Percentiles rank a stretch among this genome's conserved stretches.
These are phyloP conservation scores for Semicossyphus pulcher DNA, from an alignment of 2,113 vertebrate species.

Conservation along the genomic window DNA sequence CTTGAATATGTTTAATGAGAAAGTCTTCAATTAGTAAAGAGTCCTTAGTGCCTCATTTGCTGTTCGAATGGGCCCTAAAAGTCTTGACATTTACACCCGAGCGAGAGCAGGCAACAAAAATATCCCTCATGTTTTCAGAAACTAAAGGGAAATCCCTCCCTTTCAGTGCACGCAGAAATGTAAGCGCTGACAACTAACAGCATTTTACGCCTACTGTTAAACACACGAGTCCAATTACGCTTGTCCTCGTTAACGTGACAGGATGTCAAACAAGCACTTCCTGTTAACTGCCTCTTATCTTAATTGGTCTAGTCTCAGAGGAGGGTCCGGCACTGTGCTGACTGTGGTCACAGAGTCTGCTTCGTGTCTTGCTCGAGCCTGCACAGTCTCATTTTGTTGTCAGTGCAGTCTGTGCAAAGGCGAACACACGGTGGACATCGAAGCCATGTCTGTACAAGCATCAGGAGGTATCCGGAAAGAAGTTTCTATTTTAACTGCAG, in stretches of 20 bases:
- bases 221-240: conserved; percentile 68
- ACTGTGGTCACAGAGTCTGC: conserved; percentile 70
- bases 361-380: conserved; percentile 75
- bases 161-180: conserved; percentile 15
- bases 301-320: conserved; percentile 82
- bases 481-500: not conserved
- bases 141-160: conserved; percentile 17
- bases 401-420: conserved; percentile 17
- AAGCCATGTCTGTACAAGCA: no score
- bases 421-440: not conserved
- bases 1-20: not conserved
- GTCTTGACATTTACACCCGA: conserved; percentile 21
- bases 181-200: conserved; percentile 56
- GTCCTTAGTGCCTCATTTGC: conserved; percentile 29
- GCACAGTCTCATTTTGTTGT: conserved; percentile 74
- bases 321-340: conserved; percentile 65
- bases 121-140: conserved; percentile 31
- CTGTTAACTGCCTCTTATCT: conserved; percentile 84
- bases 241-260: conserved; percentile 83
- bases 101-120: conserved; percentile 2
- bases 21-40: not conserved
- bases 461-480: no score
- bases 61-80: conserved; percentile 14
- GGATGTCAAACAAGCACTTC: conserved; percentile 85
- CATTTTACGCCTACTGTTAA: conserved; percentile 62